Base-by-base conservation (phyloP, 2,888 invertebrate genomes). In the Lepidochrysops patricia region DNA sequence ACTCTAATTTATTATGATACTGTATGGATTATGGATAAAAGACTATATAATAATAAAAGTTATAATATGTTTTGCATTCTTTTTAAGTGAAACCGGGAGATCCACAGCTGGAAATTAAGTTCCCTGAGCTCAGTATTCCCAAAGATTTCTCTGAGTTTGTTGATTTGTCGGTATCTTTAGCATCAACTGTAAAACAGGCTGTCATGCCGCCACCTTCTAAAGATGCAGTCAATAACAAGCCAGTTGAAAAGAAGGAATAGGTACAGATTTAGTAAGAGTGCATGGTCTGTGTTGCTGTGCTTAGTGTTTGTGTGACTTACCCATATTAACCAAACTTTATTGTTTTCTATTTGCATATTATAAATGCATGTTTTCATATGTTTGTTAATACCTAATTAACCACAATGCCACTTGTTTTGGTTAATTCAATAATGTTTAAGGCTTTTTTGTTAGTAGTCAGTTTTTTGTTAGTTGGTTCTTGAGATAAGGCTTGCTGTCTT, bases 51-150 rank as follows among this genome's bases (percentile, higher is more conserved):
- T 50, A 32, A 4, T 32, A 26, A 34, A 32, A 29, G 5, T 50
- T 37, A 50, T 32, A 52, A 13, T 13, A 23, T 43, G 5, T 35
- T 48, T 63, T 56, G n/a, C n/a, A 34, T 61, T 15, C 23, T 54
- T 62, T 62, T 54, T 70, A 64, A 94, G 93, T 93, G 66, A 93
- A 93, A 84, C 93, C 93, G 32, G 93, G 92, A 60, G 93, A 93
- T 70, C 91, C 91, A 59, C 91, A 92, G 76, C 83, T 92, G 66
- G 91, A 92, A 73, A 75, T 89, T 61, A 86, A 87, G 71, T 85
- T 93, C 68, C 92, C 93, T 49, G 90, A 91, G 69, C 73, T 93
- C 67, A 89, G 90, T 77, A 73, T 92, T 50, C 93, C 93, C 19
- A 87, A 89, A 71, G 90, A 90, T 72, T 83, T 92, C 63, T 89